These are phyloP conservation scores for Melangyna quadrimaculata DNA, from an alignment of 2,888 invertebrate species.

Conservation along the genomic window DNA sequence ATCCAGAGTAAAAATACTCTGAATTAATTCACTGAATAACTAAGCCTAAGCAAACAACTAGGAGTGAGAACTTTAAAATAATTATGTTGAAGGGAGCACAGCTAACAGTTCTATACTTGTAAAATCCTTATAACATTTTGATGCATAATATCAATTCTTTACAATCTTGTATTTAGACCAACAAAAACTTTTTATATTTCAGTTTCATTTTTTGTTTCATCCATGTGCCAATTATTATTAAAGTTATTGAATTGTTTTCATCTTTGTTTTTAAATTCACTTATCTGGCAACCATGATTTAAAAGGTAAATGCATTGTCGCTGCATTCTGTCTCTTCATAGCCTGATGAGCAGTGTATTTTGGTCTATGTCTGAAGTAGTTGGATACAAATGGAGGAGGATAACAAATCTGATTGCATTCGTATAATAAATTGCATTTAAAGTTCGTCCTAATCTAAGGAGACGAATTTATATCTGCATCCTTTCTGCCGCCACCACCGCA, in stretches of 20 bases:
- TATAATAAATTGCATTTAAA: slow-evolving; percentile 72
- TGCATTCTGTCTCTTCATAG: not conserved
- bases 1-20: too few relatives aligned
- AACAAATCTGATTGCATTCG: slow-evolving; percentile 71
- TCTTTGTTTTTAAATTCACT: not conserved
- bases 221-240: too few relatives aligned
- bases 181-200: too few relatives aligned
- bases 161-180: too few relatives aligned
- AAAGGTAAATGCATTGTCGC: not conserved
- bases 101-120: too few relatives aligned
- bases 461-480: slow-evolving; percentile 62
- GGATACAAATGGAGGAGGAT: slow-evolving; percentile 70
- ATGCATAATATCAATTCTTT: too few relatives aligned
- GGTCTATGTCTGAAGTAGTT: slow-evolving; percentile 58
- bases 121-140: too few relatives aligned
- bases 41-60: too few relatives aligned
- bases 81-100: too few relatives aligned
- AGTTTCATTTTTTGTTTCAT: not conserved
- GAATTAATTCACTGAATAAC: too few relatives aligned
- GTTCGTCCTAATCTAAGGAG: slow-evolving; percentile 69
- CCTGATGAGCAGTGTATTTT: slow-evolving; percentile 38
- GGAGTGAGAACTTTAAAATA: too few relatives aligned
- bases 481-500: not conserved
- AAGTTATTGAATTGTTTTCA: too few relatives aligned
- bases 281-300: slow-evolving; percentile 4